These are phyloP conservation scores for Prolemur simus DNA, from an alignment of 2,113 vertebrate genomes.

Conservation along the genomic window DNA sequence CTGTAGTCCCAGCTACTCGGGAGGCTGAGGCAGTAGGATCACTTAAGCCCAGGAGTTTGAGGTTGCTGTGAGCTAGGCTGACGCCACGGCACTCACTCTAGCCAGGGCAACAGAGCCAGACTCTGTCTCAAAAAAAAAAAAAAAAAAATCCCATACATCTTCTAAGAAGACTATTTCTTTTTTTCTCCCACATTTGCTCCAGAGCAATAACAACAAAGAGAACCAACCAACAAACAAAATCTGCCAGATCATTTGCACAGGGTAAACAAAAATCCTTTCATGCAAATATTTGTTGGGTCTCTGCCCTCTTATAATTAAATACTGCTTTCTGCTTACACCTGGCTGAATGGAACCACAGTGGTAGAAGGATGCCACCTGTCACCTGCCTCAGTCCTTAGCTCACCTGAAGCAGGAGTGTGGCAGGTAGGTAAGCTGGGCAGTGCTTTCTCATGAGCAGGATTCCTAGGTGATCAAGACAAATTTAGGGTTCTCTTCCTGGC, in stretches of 20 bases:
- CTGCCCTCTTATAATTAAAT: not conserved
- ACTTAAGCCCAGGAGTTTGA: too few species aligned
- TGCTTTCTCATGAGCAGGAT: not conserved
- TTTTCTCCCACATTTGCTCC: not conserved
- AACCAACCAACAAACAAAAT: not conserved
- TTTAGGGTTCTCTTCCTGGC: not conserved
- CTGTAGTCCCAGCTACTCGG: too few species aligned
- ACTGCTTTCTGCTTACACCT: not conserved
- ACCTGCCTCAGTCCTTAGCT: not conserved
- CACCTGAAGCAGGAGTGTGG: not conserved
- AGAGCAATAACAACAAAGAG: not conserved
- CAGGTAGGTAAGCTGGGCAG: not conserved
- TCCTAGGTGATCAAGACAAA: not conserved
- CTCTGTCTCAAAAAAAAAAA: too few species aligned
- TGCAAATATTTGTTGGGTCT: conserved; percentile 1
- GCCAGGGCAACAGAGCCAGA: too few species aligned
- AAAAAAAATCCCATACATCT: not conserved
- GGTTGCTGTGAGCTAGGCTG: too few species aligned
- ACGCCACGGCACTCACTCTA: too few species aligned
- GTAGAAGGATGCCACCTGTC: not conserved
- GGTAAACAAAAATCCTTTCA: not conserved
- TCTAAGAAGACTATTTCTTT: not conserved
- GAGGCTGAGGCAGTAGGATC: too few species aligned
- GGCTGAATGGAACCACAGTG: not conserved
- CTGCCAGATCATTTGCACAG: not conserved